Evolutionary conservation across 2,888 invertebrate genomes (phyloP).

Genomic region (Tetramorium bicarinatum): DNA sequence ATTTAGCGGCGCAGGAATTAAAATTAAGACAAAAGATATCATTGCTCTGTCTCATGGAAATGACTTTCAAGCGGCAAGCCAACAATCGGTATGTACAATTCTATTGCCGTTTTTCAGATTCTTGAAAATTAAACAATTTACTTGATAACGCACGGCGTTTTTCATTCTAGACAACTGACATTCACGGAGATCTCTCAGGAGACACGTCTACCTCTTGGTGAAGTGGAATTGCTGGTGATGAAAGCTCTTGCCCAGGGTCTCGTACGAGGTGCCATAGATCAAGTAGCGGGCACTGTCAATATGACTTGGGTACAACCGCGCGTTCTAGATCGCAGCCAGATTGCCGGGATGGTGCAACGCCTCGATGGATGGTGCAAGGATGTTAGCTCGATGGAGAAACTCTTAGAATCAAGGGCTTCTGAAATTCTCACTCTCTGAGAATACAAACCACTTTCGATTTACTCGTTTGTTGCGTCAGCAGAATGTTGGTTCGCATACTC

Average conservation of each 20-base stretch:
- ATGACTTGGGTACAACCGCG: conserved; percentile 96
- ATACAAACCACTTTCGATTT: neutral
- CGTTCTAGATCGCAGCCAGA: conserved; percentile 91
- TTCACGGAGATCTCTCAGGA: conserved; percentile 96
- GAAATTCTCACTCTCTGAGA: conserved; percentile 91
- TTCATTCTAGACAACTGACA: conserved; percentile 89
- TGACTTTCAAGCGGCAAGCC: conserved; percentile 98
- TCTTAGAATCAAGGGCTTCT: conserved; percentile 92
- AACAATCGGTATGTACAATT: conserved; percentile 89
- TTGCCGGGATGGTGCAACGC: conserved; percentile 91
- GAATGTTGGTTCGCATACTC: conserved; percentile 2
- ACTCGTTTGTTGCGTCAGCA: neutral
- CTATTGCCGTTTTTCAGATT: neutral
- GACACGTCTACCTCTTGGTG: conserved; percentile 93
- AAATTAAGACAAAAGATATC: conserved; percentile 97
- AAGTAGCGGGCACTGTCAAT: conserved; percentile 92
- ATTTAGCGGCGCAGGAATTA: conserved; percentile 93
- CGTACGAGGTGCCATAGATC: conserved; percentile 97
- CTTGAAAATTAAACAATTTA: neutral
- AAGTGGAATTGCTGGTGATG: conserved; percentile 98
- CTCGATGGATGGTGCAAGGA: conserved; percentile 92
- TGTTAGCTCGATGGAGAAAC: conserved; percentile 91
- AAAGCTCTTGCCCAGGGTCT: conserved; percentile 98
- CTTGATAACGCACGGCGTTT: conserved; percentile 2
- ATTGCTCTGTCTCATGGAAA: conserved; percentile 98